Evolutionary conservation across 2,113 vertebrate species (phyloP).

Genomic region (Falco punctatus): DNA sequence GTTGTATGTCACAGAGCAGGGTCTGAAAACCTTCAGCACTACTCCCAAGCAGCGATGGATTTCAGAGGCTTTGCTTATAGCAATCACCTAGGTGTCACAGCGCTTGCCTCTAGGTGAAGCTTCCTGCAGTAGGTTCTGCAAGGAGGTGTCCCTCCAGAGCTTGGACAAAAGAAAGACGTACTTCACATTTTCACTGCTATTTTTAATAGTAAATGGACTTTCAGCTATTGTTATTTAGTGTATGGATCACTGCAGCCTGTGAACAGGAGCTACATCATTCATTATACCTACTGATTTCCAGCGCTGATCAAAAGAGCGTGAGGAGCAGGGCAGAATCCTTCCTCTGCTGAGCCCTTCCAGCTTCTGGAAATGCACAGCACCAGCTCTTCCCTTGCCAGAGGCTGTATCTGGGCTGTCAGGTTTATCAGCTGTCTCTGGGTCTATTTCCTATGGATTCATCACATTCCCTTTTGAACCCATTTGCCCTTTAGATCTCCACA

Average conservation of each 20-base stretch:
- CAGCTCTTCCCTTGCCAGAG: neutral
- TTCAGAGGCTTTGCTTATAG: neutral
- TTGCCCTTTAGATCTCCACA: neutral
- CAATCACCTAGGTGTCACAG: neutral
- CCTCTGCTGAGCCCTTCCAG: neutral
- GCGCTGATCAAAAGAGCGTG: neutral
- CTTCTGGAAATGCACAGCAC: neutral
- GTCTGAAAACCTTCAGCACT: neutral
- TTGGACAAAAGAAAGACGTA: neutral
- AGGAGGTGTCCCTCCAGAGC: constrained; percentile 1
- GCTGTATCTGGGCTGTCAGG: neutral
- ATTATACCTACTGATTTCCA: neutral
- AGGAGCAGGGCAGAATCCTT: neutral
- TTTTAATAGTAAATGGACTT: neutral
- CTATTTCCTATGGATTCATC: neutral
- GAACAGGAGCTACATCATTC: neutral
- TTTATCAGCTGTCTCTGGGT: neutral
- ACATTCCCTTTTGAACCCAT: neutral
- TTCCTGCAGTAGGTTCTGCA: constrained; percentile 27
- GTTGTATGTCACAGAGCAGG: neutral
- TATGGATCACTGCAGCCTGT: neutral
- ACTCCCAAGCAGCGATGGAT: accelerated
- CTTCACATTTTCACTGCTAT: constrained; percentile 24
- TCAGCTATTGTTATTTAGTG: neutral
- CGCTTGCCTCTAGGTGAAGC: neutral